phyloP scores from a whole-genome alignment of 1,140 invertebrate species.

The Drosophila mayri region DNA sequence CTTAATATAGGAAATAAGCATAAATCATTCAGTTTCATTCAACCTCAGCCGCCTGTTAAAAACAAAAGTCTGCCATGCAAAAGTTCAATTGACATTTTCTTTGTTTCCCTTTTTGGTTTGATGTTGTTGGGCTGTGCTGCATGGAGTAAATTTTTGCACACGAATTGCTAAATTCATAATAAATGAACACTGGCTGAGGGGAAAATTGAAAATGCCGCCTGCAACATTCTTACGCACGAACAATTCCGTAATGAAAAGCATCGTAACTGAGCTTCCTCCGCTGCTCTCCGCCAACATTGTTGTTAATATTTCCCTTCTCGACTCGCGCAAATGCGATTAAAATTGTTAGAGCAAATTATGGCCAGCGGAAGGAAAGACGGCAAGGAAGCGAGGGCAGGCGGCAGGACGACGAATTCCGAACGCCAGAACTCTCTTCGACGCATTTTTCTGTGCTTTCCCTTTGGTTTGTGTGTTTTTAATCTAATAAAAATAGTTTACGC shows the following conservation, averaged over 20 bases:
- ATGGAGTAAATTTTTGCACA: constrained; percentile 69
- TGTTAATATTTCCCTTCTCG: constrained; percentile 73
- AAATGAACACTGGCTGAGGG: constrained; percentile 65
- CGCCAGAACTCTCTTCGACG: constrained; percentile 19
- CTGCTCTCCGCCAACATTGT: constrained; percentile 52
- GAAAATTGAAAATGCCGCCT: constrained; percentile 78
- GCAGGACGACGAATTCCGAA: not conserved
- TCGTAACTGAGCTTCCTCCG: constrained; percentile 16
- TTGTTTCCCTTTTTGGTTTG: constrained; percentile 40
- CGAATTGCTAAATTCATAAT: constrained; percentile 82
- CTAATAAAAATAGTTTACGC: constrained; percentile 82
- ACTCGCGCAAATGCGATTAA: constrained; percentile 75
- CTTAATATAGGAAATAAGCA: constrained; percentile 39
- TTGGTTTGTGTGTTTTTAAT: constrained; percentile 71
- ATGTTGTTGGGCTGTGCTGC: constrained; percentile 13
- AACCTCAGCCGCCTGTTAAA: not conserved
- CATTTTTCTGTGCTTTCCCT: constrained; percentile 45
- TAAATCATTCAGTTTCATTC: constrained; percentile 61
- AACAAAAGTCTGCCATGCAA: constrained; percentile 47
- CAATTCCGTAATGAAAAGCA: constrained; percentile 78
- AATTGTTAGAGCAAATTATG: constrained; percentile 81
- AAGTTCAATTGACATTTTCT: constrained; percentile 73
- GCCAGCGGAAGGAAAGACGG: constrained; percentile 1
- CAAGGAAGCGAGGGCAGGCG: constrained; percentile 14
- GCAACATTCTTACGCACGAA: constrained; percentile 81